Evolutionary conservation across 2,888 invertebrate species (phyloP).

Genomic region (Hemaris fuciformis): DNA sequence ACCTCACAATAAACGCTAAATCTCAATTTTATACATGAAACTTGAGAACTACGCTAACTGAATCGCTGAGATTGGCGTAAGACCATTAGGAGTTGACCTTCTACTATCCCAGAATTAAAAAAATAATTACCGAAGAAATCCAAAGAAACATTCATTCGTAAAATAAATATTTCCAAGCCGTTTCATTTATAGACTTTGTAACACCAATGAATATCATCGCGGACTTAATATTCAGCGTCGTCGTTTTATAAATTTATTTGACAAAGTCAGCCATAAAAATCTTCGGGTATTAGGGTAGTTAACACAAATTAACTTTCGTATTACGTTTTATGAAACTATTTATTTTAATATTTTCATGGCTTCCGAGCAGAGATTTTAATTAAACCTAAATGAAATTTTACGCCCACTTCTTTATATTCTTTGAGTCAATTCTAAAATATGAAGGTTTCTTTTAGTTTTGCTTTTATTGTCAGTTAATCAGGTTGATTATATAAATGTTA

Average conservation of each 20-base stretch:
- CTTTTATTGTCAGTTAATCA: no score
- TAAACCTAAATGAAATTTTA: neutral
- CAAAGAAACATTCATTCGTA: neutral
- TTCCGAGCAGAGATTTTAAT: neutral
- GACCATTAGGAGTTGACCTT: neutral
- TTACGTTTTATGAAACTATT: neutral
- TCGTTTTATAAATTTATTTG: slow-evolving; percentile 31
- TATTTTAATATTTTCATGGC: slow-evolving; percentile 20
- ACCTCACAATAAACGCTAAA: no score
- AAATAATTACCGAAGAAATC: neutral
- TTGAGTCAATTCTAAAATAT: no score
- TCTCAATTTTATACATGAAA: no score
- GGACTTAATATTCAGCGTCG: slow-evolving; percentile 28
- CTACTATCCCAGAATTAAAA: neutral
- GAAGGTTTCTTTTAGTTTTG: no score
- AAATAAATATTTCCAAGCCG: neutral
- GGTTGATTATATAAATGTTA: no score
- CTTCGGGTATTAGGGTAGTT: slow-evolving; percentile 23
- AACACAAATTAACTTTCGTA: slow-evolving; percentile 2
- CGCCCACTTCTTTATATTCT: no score
- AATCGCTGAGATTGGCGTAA: neutral
- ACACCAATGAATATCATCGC: slow-evolving; percentile 22
- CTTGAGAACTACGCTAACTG: no score
- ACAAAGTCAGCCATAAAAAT: neutral
- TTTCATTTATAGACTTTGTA: neutral